A percentile compares a stretch with the other conserved stretches of the same genome.
phyloP scores from a whole-genome alignment of 2,888 invertebrate species.

The Phaonia tiefii region DNA sequence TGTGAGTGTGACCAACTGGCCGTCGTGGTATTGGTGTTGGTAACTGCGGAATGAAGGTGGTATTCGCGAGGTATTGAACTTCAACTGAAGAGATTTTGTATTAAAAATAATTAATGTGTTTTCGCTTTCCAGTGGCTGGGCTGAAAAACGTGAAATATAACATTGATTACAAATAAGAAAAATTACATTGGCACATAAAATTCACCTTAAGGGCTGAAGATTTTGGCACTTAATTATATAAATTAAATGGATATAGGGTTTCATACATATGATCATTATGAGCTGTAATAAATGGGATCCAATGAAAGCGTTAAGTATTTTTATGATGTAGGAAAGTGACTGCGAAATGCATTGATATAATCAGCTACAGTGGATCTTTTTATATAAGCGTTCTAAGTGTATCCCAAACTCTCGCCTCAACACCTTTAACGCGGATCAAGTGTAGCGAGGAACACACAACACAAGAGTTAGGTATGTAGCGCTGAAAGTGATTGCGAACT shows the following conservation, averaged over 20 bases:
- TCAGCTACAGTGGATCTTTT: no score
- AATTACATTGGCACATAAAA: conserved; percentile 36
- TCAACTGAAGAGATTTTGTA: neutral
- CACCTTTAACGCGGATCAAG: no score
- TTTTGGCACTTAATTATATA: conserved; percentile 66
- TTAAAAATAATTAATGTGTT: conserved; percentile 59
- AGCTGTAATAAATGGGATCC: neutral
- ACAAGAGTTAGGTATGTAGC: no score
- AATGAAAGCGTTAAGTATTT: no score
- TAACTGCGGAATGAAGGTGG: neutral
- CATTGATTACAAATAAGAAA: conserved; percentile 57
- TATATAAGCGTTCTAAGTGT: no score
- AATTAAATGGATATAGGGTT: conserved; percentile 46
- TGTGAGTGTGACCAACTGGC: neutral
- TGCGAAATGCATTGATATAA: no score
- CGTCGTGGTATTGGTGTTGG: conserved; percentile 8
- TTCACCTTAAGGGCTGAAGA: conserved; percentile 54
- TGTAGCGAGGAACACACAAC: no score
- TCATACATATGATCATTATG: neutral
- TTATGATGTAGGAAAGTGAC: no score
- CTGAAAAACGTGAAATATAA: conserved; percentile 58
- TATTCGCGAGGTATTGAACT: no score
- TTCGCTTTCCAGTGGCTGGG: conserved; percentile 43
- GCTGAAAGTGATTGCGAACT: no score
- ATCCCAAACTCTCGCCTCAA: no score